These are phyloP conservation scores for Leptopilina syphax DNA, from an alignment of 2,888 invertebrate genomes.

Conservation along the genomic window DNA sequence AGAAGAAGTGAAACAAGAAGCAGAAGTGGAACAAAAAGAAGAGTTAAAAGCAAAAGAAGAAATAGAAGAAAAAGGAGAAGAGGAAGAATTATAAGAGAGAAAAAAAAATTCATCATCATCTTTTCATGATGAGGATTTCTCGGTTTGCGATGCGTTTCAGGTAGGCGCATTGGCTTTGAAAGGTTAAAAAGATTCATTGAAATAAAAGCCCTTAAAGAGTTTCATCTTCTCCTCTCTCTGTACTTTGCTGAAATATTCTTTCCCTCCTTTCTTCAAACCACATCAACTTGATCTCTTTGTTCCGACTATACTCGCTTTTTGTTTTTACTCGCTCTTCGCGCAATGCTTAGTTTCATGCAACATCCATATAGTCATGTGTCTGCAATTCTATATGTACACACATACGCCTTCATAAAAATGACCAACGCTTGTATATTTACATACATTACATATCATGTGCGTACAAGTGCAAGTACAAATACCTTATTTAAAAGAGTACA, in stretches of 20 bases:
- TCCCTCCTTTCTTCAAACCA: background rate
- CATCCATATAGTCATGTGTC: background rate
- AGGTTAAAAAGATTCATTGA: constrained; percentile 1
- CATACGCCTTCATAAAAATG: constrained; percentile 27
- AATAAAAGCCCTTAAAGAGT: constrained; percentile 25
- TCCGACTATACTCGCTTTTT: background rate
- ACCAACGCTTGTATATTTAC: background rate
- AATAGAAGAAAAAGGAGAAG: background rate
- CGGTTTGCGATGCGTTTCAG: background rate
- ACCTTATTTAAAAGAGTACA: constrained; percentile 1
- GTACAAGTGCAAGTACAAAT: constrained; percentile 4
- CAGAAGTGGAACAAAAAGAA: background rate
- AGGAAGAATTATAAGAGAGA: background rate
- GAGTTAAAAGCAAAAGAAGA: background rate
- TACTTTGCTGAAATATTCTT: background rate
- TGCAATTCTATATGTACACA: background rate
- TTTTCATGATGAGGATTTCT: background rate
- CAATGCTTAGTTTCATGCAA: constrained; percentile 14
- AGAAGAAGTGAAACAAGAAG: background rate
- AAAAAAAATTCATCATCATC: background rate
- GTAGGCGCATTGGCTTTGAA: background rate
- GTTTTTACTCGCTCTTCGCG: constrained; percentile 17
- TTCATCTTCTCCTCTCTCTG: constrained; percentile 12
- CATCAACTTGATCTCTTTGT: too few relatives aligned
- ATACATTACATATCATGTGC: too few relatives aligned